phyloP scores from a whole-genome alignment of 2,888 invertebrate species.

The Maniola hyperantus region DNA sequence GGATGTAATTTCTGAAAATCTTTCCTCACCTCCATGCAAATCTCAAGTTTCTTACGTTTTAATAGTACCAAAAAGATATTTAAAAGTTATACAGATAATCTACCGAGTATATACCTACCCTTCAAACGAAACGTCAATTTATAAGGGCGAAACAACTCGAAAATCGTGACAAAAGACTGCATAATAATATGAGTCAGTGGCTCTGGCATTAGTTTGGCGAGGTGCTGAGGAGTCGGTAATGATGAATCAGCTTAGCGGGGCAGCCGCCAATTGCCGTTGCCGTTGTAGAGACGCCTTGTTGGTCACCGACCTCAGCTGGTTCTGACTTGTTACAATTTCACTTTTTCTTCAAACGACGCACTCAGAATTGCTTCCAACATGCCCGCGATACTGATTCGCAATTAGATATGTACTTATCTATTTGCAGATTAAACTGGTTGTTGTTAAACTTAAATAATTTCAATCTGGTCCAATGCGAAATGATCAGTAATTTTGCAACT shows the following conservation, averaged over 20 bases:
- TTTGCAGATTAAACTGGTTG: slow-evolving; percentile 20
- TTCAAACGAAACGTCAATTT: too few species aligned
- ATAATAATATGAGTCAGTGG: slow-evolving; percentile 49
- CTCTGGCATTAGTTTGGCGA: slow-evolving; percentile 47
- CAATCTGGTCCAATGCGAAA: slow-evolving; percentile 33
- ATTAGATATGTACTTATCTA: slow-evolving; percentile 18
- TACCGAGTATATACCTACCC: too few species aligned
- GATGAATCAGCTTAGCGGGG: slow-evolving; percentile 69
- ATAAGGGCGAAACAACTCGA: slow-evolving; percentile 1
- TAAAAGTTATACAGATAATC: too few species aligned
- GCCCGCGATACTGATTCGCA: slow-evolving; percentile 29
- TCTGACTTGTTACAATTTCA: slow-evolving; percentile 78
- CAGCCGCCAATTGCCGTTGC: slow-evolving; percentile 65
- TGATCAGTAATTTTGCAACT: slow-evolving; percentile 30
- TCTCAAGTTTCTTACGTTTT: too few species aligned
- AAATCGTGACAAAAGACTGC: slow-evolving; percentile 41
- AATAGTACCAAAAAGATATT: too few species aligned
- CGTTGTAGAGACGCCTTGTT: slow-evolving; percentile 52
- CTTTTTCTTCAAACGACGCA: slow-evolving; percentile 63
- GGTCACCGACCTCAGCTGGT: slow-evolving; percentile 80
- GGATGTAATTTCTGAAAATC: neutral
- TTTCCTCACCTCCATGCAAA: neutral
- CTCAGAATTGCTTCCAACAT: slow-evolving; percentile 39
- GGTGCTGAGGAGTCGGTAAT: slow-evolving; percentile 54
- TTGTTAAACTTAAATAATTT: slow-evolving; percentile 18